These are phyloP conservation scores for Hymenochirus boettgeri DNA, from an alignment of 2,113 vertebrate genomes.

Conservation along the genomic window DNA sequence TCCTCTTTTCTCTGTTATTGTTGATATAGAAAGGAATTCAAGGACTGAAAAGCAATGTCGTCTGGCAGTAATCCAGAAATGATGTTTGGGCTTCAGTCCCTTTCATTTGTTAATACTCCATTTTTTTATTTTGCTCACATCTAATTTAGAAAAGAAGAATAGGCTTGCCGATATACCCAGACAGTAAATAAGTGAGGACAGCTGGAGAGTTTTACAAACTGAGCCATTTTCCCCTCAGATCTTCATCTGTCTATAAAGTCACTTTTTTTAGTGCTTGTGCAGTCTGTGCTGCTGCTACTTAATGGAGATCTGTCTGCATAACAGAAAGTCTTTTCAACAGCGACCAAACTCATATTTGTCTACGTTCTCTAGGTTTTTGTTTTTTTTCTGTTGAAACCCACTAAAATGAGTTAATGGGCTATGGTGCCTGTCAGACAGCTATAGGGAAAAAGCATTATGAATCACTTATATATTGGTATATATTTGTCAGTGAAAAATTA, in stretches of 20 bases:
- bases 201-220: conserved; percentile 19
- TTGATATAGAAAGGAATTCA: too few species aligned
- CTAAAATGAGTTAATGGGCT: conserved; percentile 39
- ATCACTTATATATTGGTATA: conserved; percentile 25
- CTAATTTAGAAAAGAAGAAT: conserved; percentile 9
- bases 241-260: conserved; percentile 32
- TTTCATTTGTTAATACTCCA: not conserved
- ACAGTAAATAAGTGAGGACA: conserved; percentile 19
- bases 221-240: conserved; percentile 16
- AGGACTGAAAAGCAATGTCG: too few species aligned
- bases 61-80: too few species aligned
- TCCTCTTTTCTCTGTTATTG: too few species aligned
- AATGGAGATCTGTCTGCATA: conserved; percentile 37
- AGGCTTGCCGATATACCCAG: not conserved
- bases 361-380: conserved; percentile 9
- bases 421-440: conserved; percentile 34
- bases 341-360: conserved; percentile 31
- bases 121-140: not conserved
- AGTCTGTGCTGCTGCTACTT: conserved; percentile 19
- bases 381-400: conserved; percentile 28
- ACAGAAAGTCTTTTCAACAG: conserved; percentile 36
- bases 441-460: conserved; percentile 36
- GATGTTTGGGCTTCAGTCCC: too few species aligned
- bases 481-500: conserved; percentile 20
- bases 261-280: conserved; percentile 18